Conservation (phyloP, 2,797 vertebrate species). For the Intellagama lesueurii region DNA sequence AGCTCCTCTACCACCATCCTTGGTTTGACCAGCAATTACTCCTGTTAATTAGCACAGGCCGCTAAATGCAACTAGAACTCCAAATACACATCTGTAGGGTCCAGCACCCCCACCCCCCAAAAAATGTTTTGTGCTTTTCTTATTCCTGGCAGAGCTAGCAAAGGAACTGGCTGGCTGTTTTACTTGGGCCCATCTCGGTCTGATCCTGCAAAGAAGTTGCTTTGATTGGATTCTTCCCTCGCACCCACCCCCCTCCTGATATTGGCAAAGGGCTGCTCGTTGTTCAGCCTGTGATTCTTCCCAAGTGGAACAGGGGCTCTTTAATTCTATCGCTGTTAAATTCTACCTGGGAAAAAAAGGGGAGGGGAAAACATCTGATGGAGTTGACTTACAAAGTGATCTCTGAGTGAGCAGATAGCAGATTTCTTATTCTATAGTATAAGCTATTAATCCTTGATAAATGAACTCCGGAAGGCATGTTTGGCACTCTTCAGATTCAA, state of each 20-base stretch:
- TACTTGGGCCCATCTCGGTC: too few relatives aligned
- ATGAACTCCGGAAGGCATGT: conserved; percentile 1
- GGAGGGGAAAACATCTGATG: neutral
- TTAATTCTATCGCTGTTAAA: neutral
- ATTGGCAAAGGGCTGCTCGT: neutral
- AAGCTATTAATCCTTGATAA: conserved; percentile 27
- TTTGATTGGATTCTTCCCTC: neutral
- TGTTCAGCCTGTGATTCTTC: neutral
- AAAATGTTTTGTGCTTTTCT: neutral
- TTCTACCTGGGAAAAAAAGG: neutral
- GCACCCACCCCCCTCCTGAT: neutral
- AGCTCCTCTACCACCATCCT: neutral
- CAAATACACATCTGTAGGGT: neutral
- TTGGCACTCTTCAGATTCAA: conserved; percentile 1
- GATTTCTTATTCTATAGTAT: conserved; percentile 1
- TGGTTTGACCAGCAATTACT: neutral
- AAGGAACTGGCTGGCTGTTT: neutral
- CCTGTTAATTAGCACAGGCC: neutral
- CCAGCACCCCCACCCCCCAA: neutral
- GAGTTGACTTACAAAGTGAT: conserved; percentile 16
- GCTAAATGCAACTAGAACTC: neutral
- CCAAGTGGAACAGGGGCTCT: neutral
- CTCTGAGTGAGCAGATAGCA: neutral
- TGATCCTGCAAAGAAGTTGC: neutral
- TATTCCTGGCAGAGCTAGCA: neutral